These are phyloP conservation scores for Dolichallabes microphthalmus DNA, from an alignment of 2,113 vertebrate species.

Conservation along the genomic window DNA sequence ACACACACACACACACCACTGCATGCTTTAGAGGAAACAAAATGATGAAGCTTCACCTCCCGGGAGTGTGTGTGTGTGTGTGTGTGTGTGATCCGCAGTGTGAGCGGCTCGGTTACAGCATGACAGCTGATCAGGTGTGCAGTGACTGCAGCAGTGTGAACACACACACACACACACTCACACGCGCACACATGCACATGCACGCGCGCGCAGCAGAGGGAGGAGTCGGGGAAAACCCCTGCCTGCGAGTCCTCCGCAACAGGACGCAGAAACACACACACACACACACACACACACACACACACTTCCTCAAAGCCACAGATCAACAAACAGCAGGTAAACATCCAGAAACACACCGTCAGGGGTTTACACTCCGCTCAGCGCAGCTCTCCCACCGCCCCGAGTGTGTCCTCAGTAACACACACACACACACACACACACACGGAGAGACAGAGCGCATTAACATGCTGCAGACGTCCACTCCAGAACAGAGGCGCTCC, in stretches of 20 bases:
- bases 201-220: conserved; percentile 74
- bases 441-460: conserved; percentile 39
- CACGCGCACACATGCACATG: conserved; percentile 71
- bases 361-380: background rate
- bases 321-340: conserved; percentile 40
- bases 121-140: conserved; percentile 34
- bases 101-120: background rate
- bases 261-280: conserved; percentile 47
- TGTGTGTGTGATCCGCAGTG: too few relatives aligned
- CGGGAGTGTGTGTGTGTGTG: background rate
- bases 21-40: background rate
- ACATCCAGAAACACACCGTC: background rate
- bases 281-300: conserved; percentile 52
- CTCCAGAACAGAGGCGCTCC: conserved; percentile 45
- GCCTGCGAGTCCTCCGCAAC: conserved; percentile 79
- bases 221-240: conserved; percentile 98
- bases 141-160: conserved; percentile 40
- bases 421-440: conserved; percentile 33
- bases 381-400: conserved; percentile 44
- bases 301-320: conserved; percentile 60
- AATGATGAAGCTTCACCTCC: background rate
- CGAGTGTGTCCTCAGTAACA: conserved; percentile 26
- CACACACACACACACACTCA: conserved; percentile 66
- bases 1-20: background rate
- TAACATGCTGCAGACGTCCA: conserved; percentile 58